These are phyloP conservation scores for Solea solea DNA, from an alignment of 2,113 vertebrate genomes.

Conservation along the genomic window DNA sequence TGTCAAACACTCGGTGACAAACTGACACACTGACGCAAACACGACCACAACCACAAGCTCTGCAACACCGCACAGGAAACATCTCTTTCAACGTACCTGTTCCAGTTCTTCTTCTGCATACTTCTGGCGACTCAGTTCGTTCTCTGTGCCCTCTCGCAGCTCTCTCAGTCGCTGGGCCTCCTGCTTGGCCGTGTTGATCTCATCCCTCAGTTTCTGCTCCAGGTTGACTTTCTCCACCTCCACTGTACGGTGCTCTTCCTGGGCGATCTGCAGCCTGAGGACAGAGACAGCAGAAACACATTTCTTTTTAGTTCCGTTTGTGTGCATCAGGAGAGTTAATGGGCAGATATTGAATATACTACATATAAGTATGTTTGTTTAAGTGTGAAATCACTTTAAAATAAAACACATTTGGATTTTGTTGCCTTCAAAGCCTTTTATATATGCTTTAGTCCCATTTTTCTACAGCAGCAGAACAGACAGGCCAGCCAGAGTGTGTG, in stretches of 20 bases:
- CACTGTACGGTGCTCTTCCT: constrained; percentile 95
- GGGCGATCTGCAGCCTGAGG: constrained; percentile 93
- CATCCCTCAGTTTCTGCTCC: constrained; percentile 95
- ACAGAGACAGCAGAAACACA: neutral
- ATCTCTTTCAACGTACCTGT: constrained; percentile 82
- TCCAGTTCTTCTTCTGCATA: constrained; percentile 96
- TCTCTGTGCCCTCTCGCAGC: constrained; percentile 94
- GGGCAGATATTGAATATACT: no score
- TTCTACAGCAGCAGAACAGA: no score
- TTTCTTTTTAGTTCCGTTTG: neutral
- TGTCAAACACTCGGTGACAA: neutral
- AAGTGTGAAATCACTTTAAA: no score
- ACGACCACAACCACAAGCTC: neutral
- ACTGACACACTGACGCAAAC: constrained; percentile 2
- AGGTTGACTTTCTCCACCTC: constrained; percentile 97
- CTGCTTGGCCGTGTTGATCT: constrained; percentile 96
- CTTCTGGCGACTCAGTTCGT: constrained; percentile 95
- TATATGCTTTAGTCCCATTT: no score
- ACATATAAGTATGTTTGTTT: no score
- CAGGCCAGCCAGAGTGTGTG: no score
- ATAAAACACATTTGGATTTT: no score
- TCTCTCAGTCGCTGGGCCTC: constrained; percentile 93
- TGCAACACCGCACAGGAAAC: no score
- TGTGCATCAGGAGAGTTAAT: neutral
- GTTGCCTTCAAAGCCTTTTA: no score